Evolutionary conservation across 2,113 vertebrate genomes (phyloP).

Genomic region (Tachycineta bicolor): DNA sequence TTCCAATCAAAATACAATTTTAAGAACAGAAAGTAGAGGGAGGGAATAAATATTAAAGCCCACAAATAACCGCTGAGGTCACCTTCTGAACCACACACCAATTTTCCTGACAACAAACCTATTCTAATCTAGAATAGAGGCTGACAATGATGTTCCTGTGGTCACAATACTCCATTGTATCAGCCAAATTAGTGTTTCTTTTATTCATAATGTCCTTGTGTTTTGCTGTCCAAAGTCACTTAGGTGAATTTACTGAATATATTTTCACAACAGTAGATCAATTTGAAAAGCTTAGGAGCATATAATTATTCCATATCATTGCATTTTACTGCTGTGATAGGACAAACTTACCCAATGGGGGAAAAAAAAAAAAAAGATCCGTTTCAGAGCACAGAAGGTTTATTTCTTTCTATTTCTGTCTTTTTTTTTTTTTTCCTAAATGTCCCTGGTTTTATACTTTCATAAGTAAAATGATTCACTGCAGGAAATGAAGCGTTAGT

Average conservation of each 20-base stretch:
- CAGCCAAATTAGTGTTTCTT: slow-evolving; percentile 22
- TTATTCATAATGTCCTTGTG: slow-evolving; percentile 39
- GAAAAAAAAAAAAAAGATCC: background rate
- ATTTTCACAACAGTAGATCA: slow-evolving; percentile 52
- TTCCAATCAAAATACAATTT: background rate
- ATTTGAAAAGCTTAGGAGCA: slow-evolving; percentile 30
- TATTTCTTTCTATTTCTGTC: background rate
- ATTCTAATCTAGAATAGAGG: background rate
- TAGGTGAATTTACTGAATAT: slow-evolving; percentile 55
- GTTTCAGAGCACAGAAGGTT: background rate
- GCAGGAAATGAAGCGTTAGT: slow-evolving; percentile 41
- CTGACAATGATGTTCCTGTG: slow-evolving; percentile 16
- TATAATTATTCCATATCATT: slow-evolving; percentile 49
- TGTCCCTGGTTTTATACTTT: slow-evolving; percentile 18
- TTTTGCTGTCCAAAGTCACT: slow-evolving; percentile 45
- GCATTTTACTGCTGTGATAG: slow-evolving; percentile 34
- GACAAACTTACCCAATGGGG: background rate
- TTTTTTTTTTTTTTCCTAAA: background rate
- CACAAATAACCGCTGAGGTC: background rate
- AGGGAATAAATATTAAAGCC: background rate
- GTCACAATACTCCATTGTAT: slow-evolving; percentile 2
- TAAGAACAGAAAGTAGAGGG: background rate
- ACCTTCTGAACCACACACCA: background rate
- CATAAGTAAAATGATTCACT: slow-evolving; percentile 55
- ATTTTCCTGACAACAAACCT: slow-evolving; percentile 36